These are phyloP conservation scores for Gastrophryne carolinensis DNA, from an alignment of 2,797 vertebrate species.

Conservation along the genomic window DNA sequence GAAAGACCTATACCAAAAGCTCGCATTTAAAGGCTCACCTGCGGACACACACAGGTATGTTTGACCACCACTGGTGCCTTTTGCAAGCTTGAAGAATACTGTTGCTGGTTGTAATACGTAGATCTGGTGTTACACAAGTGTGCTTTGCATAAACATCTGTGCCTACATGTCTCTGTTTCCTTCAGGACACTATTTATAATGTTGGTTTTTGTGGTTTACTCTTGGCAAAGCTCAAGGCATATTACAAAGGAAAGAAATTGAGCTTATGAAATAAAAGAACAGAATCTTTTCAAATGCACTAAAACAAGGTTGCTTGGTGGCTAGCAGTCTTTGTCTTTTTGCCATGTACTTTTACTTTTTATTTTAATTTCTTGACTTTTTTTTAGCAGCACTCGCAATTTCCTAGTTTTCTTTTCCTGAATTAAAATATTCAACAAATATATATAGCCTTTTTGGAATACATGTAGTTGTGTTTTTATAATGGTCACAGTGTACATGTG, in stretches of 20 bases:
- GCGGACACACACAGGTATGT: constrained; percentile 94
- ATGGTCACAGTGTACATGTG: too few species aligned
- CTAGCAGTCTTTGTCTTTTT: background rate
- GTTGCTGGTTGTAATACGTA: background rate
- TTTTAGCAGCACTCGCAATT: too few species aligned
- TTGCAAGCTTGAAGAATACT: background rate
- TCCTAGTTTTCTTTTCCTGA: too few species aligned
- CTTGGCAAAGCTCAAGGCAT: constrained; percentile 36
- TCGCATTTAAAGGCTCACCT: constrained; percentile 97
- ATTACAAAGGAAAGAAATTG: constrained; percentile 25
- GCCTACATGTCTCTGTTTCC: constrained; percentile 22
- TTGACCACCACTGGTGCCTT: background rate
- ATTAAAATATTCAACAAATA: too few species aligned
- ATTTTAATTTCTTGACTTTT: too few species aligned
- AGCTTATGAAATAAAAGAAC: constrained; percentile 1
- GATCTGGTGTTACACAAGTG: background rate
- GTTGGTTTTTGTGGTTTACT: constrained; percentile 34
- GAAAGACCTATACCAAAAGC: constrained; percentile 98
- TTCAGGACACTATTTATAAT: constrained; percentile 36
- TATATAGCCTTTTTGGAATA: too few species aligned
- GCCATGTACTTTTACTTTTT: background rate
- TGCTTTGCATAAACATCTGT: constrained; percentile 38
- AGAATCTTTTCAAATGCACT: background rate
- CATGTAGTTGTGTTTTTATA: too few species aligned
- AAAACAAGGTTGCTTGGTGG: background rate